A percentile compares a stretch with the other conserved stretches of the same genome.
Evolutionary conservation across 2,113 vertebrate species (phyloP).

Genomic region (Seriola quinqueradiata): DNA sequence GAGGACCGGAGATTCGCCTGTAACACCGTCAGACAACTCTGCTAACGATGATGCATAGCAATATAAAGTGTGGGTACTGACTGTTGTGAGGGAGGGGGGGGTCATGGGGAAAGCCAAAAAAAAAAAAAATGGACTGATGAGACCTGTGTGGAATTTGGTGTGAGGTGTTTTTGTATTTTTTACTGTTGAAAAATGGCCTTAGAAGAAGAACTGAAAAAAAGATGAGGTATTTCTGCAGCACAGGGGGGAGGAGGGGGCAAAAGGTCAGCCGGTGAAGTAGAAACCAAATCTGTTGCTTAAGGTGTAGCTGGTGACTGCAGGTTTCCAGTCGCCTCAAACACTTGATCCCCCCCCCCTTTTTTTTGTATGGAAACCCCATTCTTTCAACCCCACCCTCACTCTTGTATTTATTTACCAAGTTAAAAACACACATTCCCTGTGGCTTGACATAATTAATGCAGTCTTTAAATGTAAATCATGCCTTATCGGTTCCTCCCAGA

Average conservation of each 20-base stretch:
- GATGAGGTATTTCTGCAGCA: constrained; percentile 48
- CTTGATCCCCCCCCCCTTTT: constrained; percentile 21
- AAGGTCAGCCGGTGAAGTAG: constrained; percentile 40
- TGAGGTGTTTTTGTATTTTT: constrained; percentile 36
- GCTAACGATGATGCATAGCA: not conserved
- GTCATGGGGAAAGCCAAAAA: not conserved
- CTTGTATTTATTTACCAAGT: constrained; percentile 79
- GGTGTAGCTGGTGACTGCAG: constrained; percentile 84
- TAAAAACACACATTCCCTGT: constrained; percentile 80
- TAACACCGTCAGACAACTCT: not conserved
- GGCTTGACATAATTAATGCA: constrained; percentile 66
- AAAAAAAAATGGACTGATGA: constrained; percentile 19
- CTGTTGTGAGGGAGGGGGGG: too few relatives aligned
- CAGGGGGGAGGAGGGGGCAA: not conserved
- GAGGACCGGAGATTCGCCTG: not conserved
- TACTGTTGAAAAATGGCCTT: constrained; percentile 60
- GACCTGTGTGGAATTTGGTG: constrained; percentile 33
- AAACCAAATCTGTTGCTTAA: constrained; percentile 72
- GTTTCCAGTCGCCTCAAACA: constrained; percentile 82
- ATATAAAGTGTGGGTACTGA: not conserved
- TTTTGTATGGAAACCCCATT: constrained; percentile 39
- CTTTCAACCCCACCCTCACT: not conserved
- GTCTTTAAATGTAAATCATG: constrained; percentile 70
- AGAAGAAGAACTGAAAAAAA: constrained; percentile 27
- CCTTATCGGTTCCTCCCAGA: constrained; percentile 71